These are phyloP conservation scores for Drosophila tani DNA, from an alignment of 1,140 invertebrate genomes.

Conservation along the genomic window DNA sequence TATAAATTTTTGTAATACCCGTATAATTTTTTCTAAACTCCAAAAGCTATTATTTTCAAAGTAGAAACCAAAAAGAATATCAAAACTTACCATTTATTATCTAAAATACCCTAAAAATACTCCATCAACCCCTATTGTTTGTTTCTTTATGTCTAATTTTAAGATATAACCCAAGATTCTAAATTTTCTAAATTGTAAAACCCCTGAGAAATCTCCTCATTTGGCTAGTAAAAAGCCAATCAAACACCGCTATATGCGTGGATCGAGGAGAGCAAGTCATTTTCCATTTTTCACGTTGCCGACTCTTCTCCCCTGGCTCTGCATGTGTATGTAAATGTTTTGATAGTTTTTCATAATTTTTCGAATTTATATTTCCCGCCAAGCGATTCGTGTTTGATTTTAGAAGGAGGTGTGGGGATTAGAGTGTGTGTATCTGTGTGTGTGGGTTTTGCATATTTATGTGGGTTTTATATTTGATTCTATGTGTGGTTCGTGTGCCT, in stretches of 20 bases:
- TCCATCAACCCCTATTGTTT: no score
- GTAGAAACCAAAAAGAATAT: no score
- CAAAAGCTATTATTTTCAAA: no score
- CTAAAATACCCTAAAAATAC: no score
- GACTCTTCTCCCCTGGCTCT: conserved; percentile 18
- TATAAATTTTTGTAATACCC: no score
- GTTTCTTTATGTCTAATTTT: no score
- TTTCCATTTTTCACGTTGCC: conserved; percentile 14
- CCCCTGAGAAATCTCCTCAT: not conserved
- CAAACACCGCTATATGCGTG: conserved; percentile 5
- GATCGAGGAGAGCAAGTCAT: conserved; percentile 20
- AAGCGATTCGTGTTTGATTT: conserved; percentile 72
- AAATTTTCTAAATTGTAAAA: no score
- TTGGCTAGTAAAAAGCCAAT: conserved; percentile 3
- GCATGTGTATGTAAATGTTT: conserved; percentile 74
- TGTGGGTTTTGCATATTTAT: conserved; percentile 70
- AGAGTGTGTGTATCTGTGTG: conserved; percentile 13
- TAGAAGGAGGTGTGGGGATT: conserved; percentile 22
- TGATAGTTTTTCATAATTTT: conserved; percentile 82
- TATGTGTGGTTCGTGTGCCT: conserved; percentile 29
- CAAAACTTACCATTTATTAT: no score
- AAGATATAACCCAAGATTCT: no score
- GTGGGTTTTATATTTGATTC: conserved; percentile 18
- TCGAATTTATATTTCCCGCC: conserved; percentile 48
- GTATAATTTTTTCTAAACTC: no score